phyloP scores from a whole-genome alignment of 2,888 invertebrate genomes.

The Ichneumoninae sp. region DNA sequence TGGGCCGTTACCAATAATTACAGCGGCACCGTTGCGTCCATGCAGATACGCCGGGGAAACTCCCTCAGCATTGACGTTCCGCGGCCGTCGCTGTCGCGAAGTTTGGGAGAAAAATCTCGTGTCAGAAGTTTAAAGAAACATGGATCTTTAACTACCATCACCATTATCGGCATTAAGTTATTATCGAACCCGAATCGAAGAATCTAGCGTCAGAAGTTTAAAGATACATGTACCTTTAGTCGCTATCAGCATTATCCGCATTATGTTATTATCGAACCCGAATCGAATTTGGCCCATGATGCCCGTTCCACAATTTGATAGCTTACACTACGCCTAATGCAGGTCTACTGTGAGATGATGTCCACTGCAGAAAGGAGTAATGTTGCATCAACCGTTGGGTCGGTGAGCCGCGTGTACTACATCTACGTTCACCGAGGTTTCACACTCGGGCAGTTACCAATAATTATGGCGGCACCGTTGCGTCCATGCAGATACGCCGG shows the following conservation, averaged over 20 bases:
- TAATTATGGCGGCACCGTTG: slow-evolving; percentile 67
- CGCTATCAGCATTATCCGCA: too few relatives aligned
- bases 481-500: slow-evolving; percentile 66
- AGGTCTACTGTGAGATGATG: slow-evolving; percentile 15
- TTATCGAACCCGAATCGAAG: too few relatives aligned
- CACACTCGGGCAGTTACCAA: slow-evolving; percentile 68
- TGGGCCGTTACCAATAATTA: slow-evolving; percentile 70
- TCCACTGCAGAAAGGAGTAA: slow-evolving; percentile 18
- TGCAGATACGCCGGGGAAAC: slow-evolving; percentile 65
- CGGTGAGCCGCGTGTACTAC: slow-evolving; percentile 52
- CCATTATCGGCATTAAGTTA: too few relatives aligned
- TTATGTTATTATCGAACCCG: too few relatives aligned
- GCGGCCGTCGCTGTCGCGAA: not conserved
- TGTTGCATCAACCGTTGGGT: slow-evolving; percentile 41
- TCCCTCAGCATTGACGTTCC: slow-evolving; percentile 50
- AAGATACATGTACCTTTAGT: too few relatives aligned
- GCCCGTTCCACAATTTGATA: not conserved
- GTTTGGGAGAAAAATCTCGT: too few relatives aligned
- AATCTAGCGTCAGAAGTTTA: too few relatives aligned
- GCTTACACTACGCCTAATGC: not conserved
- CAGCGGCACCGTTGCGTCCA: slow-evolving; percentile 62
- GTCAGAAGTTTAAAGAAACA: too few relatives aligned
- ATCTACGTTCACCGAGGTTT: slow-evolving; percentile 60
- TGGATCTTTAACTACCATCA: too few relatives aligned
- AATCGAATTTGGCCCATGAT: too few relatives aligned